Base-by-base conservation (phyloP, 2,113 vertebrate genomes). In the Dipodomys ordii region DNA sequence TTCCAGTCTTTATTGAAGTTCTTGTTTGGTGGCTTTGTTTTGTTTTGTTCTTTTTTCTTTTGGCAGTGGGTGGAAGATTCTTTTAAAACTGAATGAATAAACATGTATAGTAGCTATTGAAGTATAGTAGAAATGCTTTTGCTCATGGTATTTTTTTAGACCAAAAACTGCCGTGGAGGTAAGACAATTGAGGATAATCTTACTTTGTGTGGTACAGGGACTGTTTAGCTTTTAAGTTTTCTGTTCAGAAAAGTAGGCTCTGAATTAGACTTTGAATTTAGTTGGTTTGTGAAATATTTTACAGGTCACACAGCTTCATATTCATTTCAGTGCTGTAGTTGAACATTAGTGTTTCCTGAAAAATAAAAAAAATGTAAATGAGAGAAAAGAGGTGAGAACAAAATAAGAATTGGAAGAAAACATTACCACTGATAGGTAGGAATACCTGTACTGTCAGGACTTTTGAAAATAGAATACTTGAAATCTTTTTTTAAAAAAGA, bases 1-100 rank as follows among this genome's bases (percentile, higher is more conserved):
- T 96, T 97, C 98, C 74, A 72, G 95, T 97, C 96, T 97, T 97
- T 97, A 97, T 97, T 95, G 88, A 97, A 98, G 95, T 73, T 95
- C 80, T 80, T 0, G 4, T 96, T 96, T 96, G 92, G n/a, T 93
- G 71, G 35, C 71, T 81, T 93, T 96, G 53, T 93, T 64, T 85
- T 87, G 84, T 57, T 91, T 92, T 87, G 46, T 76, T 73, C 64
- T 71, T 94, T 90, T 95, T 91, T 84, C 62, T 90, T 97, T 95
- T 95, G 86, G 87, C 39, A 93, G 22, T 96, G 65, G 69, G 28
- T 93, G 57, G 91, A 92, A 92, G 83, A 64, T 88, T 91, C 90
- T 83, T 93, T 88, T 87, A 91, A 88, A 94, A 96, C 1, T 0
- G 87, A 96, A 68, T 92, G 95, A 32, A 39, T 68, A 44, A 89